Evolutionary conservation across 2,113 vertebrate genomes (phyloP), one percentile per base, ranked within the genome.

Genomic region (Calonectris borealis): DNA sequence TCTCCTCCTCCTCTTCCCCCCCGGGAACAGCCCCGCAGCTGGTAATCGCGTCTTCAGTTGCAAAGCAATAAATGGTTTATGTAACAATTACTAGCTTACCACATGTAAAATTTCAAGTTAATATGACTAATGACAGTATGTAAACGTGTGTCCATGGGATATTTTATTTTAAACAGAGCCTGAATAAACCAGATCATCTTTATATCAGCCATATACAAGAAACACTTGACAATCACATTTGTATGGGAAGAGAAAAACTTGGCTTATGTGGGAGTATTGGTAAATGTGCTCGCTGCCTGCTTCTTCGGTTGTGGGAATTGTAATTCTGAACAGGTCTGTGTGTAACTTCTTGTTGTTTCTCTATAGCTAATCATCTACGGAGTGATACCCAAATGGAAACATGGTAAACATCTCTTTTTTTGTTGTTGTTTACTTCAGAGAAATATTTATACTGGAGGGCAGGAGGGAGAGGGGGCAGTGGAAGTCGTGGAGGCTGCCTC

Each of bases 321-420:
- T 49, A n/a, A 19, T 88, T 86, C 54, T 79, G 58, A 84, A 91
- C 57, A 91, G 9, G 20, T 73, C 83, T 92, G 36, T 34, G 57
- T 86, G 18, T 82, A 92, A 90, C 62, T 75, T 7, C 38, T 86
- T 78, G n/a, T 72, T 95, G 92, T 96, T 95, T 97, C 90, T 55
- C 85, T 97, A 11, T 96, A 99, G 99, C 99, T 95, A 99, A 99
- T 97, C 98, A 98, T 46, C 98, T 99, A 46, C 98, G 97, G 94
- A 97, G 94, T 81, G 97, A 98, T 94, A 85, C 97, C 66, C 98
- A 98, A 93, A 94, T 97, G 91, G 98, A 98, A 94, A 96, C 97
- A 72, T 97, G 98, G 99, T 99, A 98, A 95, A 96, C 86, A 80
- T 86, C 6, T 83, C 38, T 65, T 87, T 88, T 60, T 93, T 21